Evolutionary conservation across 2,113 vertebrate genomes (phyloP).

Genomic region (Brachionichthys hirsutus): DNA sequence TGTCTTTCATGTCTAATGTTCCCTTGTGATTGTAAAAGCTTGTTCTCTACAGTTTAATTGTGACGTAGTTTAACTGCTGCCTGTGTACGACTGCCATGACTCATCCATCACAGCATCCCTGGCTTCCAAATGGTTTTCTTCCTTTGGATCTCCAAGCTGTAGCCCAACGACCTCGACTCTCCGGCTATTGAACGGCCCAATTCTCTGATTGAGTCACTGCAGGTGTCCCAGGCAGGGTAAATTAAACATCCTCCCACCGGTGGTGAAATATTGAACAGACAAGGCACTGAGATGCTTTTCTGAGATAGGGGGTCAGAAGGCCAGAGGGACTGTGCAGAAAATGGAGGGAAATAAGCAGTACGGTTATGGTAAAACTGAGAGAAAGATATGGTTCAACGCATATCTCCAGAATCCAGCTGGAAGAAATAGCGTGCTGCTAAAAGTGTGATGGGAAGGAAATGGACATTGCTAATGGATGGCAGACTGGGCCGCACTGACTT

Average conservation of each 20-base stretch:
- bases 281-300: conserved; percentile 52
- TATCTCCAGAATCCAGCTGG: conserved; percentile 44
- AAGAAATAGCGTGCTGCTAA: conserved; percentile 45
- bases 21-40: neutral
- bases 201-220: conserved; percentile 49
- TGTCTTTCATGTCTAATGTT: conserved; percentile 1
- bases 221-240: conserved; percentile 56
- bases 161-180: conserved; percentile 42
- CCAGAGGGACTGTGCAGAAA: conserved; percentile 42
- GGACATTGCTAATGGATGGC: conserved; percentile 52
- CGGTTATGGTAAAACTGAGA: conserved; percentile 37
- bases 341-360: conserved; percentile 42
- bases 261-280: conserved; percentile 68
- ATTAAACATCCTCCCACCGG: conserved; percentile 64
- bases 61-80: conserved; percentile 20
- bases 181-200: conserved; percentile 33
- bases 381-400: conserved; percentile 38
- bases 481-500: conserved; percentile 14
- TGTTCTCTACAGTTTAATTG: conserved; percentile 27
- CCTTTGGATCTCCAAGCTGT: conserved; percentile 24
- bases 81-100: conserved; percentile 9
- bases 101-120: neutral
- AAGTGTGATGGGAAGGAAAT: conserved; percentile 49
- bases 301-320: conserved; percentile 15
- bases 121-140: conserved; percentile 24